These are phyloP conservation scores for Valencia hispanica DNA, from an alignment of 2,797 vertebrate genomes.

Conservation along the genomic window DNA sequence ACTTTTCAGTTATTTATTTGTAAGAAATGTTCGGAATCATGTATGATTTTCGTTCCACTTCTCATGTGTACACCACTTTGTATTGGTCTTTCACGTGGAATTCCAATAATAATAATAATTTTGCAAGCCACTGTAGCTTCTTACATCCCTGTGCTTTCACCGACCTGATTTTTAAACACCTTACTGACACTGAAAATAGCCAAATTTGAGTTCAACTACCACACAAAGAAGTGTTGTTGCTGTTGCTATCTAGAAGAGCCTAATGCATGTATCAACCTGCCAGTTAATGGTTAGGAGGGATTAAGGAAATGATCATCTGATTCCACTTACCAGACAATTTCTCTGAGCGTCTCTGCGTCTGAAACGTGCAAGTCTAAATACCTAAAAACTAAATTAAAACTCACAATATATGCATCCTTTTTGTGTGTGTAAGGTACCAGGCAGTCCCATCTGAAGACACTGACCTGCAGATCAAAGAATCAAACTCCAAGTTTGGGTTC, in stretches of 20 bases:
- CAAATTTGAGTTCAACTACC: not conserved
- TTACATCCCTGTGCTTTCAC: too few species aligned
- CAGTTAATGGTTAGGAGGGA: not conserved
- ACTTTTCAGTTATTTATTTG: too few species aligned
- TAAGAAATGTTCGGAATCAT: too few species aligned
- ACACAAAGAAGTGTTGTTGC: not conserved
- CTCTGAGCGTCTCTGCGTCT: not conserved
- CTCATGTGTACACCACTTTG: too few species aligned
- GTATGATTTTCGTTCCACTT: too few species aligned
- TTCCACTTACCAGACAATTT: not conserved
- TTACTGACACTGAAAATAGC: not conserved
- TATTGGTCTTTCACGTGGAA: too few species aligned
- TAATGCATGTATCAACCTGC: not conserved
- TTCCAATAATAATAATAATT: too few species aligned
- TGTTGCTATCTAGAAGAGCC: too few species aligned
- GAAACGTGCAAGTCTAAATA: not conserved
- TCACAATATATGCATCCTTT: not conserved
- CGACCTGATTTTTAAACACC: too few species aligned
- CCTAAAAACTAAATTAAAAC: not conserved
- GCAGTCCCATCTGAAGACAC: conserved; percentile 46
- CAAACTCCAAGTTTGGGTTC: conserved; percentile 49
- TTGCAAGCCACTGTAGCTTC: too few species aligned
- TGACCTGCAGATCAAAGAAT: conserved; percentile 41
- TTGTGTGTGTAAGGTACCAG: conserved; percentile 78
- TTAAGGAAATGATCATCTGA: not conserved